Conservation (phyloP, 2,797 vertebrate species). For the Nannoperca obscura region DNA sequence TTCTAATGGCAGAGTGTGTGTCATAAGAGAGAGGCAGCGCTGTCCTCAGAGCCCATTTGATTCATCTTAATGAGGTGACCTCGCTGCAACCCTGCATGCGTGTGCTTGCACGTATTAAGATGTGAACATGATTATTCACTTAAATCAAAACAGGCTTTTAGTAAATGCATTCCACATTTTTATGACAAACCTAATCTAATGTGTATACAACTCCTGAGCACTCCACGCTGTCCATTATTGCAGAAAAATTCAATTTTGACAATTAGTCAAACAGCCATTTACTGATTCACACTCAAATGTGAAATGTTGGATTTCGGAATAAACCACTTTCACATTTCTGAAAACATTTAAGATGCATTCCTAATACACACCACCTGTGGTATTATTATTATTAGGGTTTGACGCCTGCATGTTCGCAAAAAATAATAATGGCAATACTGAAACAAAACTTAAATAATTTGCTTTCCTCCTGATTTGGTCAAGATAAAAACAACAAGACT, state of each 20-base stretch:
- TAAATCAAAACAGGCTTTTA: slow-evolving; percentile 36
- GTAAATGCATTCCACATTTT: slow-evolving; percentile 39
- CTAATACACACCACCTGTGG: not conserved
- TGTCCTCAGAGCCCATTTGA: slow-evolving; percentile 28
- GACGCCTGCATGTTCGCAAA: not conserved
- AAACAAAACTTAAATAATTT: slow-evolving; percentile 6
- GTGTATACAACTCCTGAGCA: slow-evolving; percentile 29
- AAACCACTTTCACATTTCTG: not conserved
- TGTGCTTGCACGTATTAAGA: slow-evolving; percentile 45
- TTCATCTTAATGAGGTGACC: slow-evolving; percentile 56
- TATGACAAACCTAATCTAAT: slow-evolving; percentile 38
- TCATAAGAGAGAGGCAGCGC: slow-evolving; percentile 5
- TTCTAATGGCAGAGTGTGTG: not conserved
- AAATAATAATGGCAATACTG: slow-evolving; percentile 7
- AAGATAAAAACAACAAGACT: slow-evolving; percentile 12
- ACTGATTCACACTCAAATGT: slow-evolving; percentile 25
- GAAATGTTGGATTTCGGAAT: not conserved
- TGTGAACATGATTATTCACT: slow-evolving; percentile 20
- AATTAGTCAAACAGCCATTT: slow-evolving; percentile 26
- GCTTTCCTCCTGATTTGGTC: slow-evolving; percentile 12
- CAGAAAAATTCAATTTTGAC: slow-evolving; percentile 21
- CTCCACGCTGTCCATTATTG: slow-evolving; percentile 30
- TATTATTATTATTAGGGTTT: slow-evolving; percentile 10
- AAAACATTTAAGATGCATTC: not conserved
- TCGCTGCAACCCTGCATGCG: slow-evolving; percentile 46